Evolutionary conservation across 2,797 vertebrate species (phyloP), one percentile per base, ranked within the genome.

Genomic region (Pogonophryne albipinna): DNA sequence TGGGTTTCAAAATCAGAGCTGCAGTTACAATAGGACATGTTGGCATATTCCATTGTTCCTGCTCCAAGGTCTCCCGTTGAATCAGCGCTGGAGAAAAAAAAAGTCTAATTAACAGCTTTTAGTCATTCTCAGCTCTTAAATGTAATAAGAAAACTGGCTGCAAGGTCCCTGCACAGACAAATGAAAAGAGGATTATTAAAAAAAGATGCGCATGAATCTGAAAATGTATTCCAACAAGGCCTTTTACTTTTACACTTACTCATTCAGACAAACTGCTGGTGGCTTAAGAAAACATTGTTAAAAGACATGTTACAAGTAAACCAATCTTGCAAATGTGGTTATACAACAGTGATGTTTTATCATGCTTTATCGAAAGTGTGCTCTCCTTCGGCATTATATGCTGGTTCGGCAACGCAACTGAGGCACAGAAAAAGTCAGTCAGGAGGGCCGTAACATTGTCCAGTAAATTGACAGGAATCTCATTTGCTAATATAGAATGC

Each of bases 51-150:
- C 53, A 68, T 86, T 86, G 80, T 89, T 74, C 53, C 44, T 66
- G 44, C 77, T 79, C 63, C 57, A 71, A 62, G 66, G 78, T 82
- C 47, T 84, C 60, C 62, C 63, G 78, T 78, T 81, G 82, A 88
- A 86, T 83, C 70, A 78, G 75, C 76, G 71, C 61, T 66, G 41
- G n/a, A 69, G 70, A 82, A 80, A 79, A 70, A 85, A 9, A 38
- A 38, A 8, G 73, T 79, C 78, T 91, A 75, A 91, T 91, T 89
- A 91, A 69, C 31, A 74, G 75, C 76, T 76, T 89, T 81, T 84
- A 85, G 82, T 83, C 79, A 73, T 79, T 84, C 50, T 86, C 61
- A 78, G 72, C 77, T 82, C 20, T 74, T 75, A 71, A 67, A 23
- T 63, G 47, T 53, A 71, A 70, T 42, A 71, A 51, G 38, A 75